phyloP scores from a whole-genome alignment of 2,797 vertebrate species.

The Anas acuta region DNA sequence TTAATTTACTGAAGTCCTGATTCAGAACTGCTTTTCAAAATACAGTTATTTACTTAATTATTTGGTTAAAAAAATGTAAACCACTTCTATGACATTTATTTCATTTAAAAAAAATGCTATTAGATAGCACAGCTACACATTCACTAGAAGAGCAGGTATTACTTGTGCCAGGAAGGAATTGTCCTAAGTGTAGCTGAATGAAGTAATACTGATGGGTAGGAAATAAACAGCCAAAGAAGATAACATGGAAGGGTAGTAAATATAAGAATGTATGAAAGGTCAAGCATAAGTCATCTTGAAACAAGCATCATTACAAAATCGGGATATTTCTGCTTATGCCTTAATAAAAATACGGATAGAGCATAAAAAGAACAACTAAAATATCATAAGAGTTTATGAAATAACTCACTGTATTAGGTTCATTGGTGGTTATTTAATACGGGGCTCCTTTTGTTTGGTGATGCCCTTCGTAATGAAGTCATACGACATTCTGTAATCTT shows the following conservation, averaged over 20 bases:
- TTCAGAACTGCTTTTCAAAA: background rate
- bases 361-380: constrained; percentile 53
- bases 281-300: background rate
- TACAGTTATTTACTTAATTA: background rate
- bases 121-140: background rate
- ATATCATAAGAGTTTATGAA: constrained; percentile 39
- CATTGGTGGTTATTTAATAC: background rate
- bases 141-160: background rate
- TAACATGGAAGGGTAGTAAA: background rate
- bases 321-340: constrained; percentile 10
- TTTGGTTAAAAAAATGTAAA: background rate
- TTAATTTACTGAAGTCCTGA: background rate
- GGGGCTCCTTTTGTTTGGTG: background rate
- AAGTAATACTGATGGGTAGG: background rate
- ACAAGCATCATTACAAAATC: background rate
- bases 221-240: background rate
- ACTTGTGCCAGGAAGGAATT: background rate
- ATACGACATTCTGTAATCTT: background rate
- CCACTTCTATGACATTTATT: background rate
- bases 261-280: background rate
- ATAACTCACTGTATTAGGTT: background rate
- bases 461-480: background rate
- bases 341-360: background rate
- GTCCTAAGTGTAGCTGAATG: background rate
- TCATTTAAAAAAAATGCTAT: background rate